Evolutionary conservation across 2,113 vertebrate genomes (phyloP), one percentile per base, ranked within the genome.

Genomic region (Macaca mulatta): DNA sequence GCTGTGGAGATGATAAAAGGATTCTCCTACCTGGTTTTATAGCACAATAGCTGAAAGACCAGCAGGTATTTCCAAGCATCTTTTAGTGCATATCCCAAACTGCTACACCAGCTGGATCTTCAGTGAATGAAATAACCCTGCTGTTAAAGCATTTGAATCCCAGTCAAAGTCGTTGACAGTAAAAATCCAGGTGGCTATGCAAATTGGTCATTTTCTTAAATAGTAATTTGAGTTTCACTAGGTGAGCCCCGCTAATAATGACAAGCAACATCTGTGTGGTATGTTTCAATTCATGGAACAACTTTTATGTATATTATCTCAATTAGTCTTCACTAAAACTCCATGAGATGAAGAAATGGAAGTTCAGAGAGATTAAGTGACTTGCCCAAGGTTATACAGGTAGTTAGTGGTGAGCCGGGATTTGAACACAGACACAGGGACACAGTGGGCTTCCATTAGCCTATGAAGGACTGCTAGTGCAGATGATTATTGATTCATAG

Each of bases 181-280:
- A 96, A 90, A 96, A 97, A 97, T 97, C 89, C 95, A 97, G 96
- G 94, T 94, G 92, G 95, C 81, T 97, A 96, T 97, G 97, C 96
- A 98, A 98, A 98, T 97, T 81, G 92, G 89, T 96, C 96, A 96
- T 97, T 98, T 97, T 88, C 94, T 98, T 97, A 97, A 96, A 96
- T 94, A 86, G 96, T 77, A 85, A 97, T 98, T 96, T 97, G 93
- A 78, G 84, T 95, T 94, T 64, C 88, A 69, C 93, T 85, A 92
- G 93, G 90, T 94, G 88, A 95, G 88, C 27, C 52, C 67, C 93
- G 84, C 88, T 97, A 93, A 94, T 96, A 96, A 97, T 89, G 97
- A 96, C 88, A 89, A 67, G 77, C 81, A 94, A 79, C 72, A 89
- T 96, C 89, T 95, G 96, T 77, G 45, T 88, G 79, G 85, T 77